Base-by-base conservation (phyloP, 2,888 invertebrate species). In the Dryadula phaetusa region DNA sequence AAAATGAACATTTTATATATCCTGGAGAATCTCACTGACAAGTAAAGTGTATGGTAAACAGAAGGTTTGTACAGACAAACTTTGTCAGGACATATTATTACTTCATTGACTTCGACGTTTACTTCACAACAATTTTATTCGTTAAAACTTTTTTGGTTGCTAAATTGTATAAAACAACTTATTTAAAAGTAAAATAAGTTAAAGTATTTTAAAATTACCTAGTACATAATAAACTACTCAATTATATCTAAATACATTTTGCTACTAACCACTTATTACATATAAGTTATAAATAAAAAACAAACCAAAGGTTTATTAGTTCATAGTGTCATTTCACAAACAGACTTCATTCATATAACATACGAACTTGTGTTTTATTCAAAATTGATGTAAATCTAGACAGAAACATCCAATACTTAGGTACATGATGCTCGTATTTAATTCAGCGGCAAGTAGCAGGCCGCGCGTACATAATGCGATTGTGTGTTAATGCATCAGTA, bases 401-500 rank as follows among this genome's bases (percentile, higher is more conserved):
- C 20, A 44, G 34, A 18, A 47, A 61, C 18, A n/a, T 32, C 8
- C 28, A 47, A 32, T 25, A 32, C 5, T 14, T 6, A 53, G 28
- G 20, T 28, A 6, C 20, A 22, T 16, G 20, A 42, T 7, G 22
- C 18, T 49, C 49, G 42, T 20, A 53, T 61, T 53, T 25, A 54
- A 34, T 46, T 62, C 53, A 54, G 42, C 20, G n/a, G 42, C 40
- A 32, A 44, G 47, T n/a, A 40, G 37, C 44, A 12, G 53, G 2
- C 18, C 58, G 54, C 49, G 42, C 52, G 53, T 32, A 63, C 34
- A 69, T 68, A 70, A 73, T 70, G 71, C 66, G 54, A 73, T 75
- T 75, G 74, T 75, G 71, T 73, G 73, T 64, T 72, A 71, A 73
- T 75, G 64, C 65, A 61, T 56, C 53, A 64, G 64, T 67, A 56